Evolutionary conservation across 2,888 invertebrate genomes (phyloP).

Genomic region (Acleris holmiana): DNA sequence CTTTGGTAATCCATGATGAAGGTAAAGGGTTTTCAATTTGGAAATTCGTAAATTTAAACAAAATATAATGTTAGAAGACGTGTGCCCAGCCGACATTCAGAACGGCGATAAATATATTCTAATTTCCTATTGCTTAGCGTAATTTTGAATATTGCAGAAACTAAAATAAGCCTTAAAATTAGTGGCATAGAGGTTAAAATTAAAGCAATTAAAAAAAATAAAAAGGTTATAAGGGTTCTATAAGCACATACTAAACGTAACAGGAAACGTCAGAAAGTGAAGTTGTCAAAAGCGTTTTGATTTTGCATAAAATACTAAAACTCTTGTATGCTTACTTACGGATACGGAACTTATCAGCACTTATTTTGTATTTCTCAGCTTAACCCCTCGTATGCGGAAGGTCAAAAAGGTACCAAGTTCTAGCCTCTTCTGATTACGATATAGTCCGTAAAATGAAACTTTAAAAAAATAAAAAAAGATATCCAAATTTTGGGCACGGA

Average conservation of each 20-base stretch:
- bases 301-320: not conserved
- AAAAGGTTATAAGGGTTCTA: not conserved
- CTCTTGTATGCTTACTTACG: not conserved
- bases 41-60: constrained; percentile 39
- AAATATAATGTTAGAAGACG: constrained; percentile 42
- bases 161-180: not conserved
- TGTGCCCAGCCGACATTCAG: constrained; percentile 36
- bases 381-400: no score
- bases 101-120: not conserved
- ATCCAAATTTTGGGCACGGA: no score
- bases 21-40: constrained; percentile 34
- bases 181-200: not conserved
- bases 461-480: no score
- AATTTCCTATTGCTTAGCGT: not conserved
- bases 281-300: constrained; percentile 32
- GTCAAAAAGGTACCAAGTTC: no score
- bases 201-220: not conserved
- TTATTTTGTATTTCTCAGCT: no score
- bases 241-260: constrained; percentile 1
- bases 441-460: no score
- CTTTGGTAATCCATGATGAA: constrained; percentile 83
- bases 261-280: constrained; percentile 25
- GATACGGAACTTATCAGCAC: no score
- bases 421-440: no score
- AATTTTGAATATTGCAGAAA: not conserved